Conservation (phyloP, 2,888 invertebrate genomes). For the Margaritifera margaritifera region DNA sequence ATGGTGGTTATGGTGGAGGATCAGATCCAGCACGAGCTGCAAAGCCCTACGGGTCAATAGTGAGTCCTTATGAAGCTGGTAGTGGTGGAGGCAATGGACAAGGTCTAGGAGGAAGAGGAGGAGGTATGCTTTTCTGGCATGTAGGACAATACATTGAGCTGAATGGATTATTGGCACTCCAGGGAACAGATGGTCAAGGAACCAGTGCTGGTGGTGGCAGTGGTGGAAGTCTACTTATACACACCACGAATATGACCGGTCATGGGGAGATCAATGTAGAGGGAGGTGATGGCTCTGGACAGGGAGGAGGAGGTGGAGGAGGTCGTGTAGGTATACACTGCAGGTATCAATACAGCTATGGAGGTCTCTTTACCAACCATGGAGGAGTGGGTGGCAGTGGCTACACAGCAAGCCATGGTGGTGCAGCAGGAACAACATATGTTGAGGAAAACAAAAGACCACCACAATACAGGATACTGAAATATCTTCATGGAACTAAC, state of each 20-base stretch:
- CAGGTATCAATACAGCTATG: slow-evolving; percentile 52
- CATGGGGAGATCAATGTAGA: slow-evolving; percentile 56
- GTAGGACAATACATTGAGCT: slow-evolving; percentile 55
- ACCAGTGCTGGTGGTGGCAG: slow-evolving; percentile 54
- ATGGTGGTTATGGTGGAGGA: slow-evolving; percentile 60
- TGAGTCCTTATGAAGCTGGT: slow-evolving; percentile 41
- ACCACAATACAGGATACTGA: slow-evolving; percentile 53
- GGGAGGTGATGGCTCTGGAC: slow-evolving; percentile 50
- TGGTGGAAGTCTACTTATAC: slow-evolving; percentile 54
- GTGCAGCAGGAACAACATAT: slow-evolving; percentile 59
- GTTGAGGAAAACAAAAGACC: slow-evolving; percentile 58
- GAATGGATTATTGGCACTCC: slow-evolving; percentile 50
- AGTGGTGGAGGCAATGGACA: slow-evolving; percentile 60
- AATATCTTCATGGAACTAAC: slow-evolving; percentile 42
- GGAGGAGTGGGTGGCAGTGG: slow-evolving; percentile 43
- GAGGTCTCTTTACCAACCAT: slow-evolving; percentile 49
- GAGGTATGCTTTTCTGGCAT: slow-evolving; percentile 54
- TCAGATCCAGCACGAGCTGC: slow-evolving; percentile 31
- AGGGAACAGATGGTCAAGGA: slow-evolving; percentile 46
- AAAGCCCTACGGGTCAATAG: slow-evolving; percentile 51
- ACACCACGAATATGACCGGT: slow-evolving; percentile 57
- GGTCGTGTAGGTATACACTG: slow-evolving; percentile 57
- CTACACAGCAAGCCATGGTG: slow-evolving; percentile 35
- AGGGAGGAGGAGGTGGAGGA: slow-evolving; percentile 50
- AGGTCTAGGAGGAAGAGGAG: slow-evolving; percentile 53